phyloP scores from a whole-genome alignment of 2,888 invertebrate genomes.

The Auanema freiburgensis region DNA sequence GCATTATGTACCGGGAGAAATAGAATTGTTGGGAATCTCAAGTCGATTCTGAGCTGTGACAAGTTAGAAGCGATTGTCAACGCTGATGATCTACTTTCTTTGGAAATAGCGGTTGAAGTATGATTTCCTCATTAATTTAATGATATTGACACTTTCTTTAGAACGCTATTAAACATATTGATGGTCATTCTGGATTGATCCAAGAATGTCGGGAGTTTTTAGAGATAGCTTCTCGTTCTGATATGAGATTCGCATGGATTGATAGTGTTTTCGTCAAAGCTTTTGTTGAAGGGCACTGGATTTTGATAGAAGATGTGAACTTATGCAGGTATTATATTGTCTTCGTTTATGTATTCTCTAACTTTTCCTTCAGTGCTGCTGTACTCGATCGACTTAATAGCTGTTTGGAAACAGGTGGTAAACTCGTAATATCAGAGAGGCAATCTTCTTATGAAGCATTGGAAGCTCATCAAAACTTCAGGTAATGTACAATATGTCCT shows the following conservation, averaged over 20 bases:
- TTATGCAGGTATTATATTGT: constrained; percentile 53
- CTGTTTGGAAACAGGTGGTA: constrained; percentile 88
- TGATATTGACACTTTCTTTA: too few species aligned
- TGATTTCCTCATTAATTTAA: not conserved
- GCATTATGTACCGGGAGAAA: constrained; percentile 23
- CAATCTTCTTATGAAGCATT: constrained; percentile 76
- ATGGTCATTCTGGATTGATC: constrained; percentile 6
- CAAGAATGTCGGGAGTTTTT: constrained; percentile 23
- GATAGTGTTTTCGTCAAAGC: constrained; percentile 68
- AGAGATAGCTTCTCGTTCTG: constrained; percentile 24
- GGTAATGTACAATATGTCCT: constrained; percentile 59
- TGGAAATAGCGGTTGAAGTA: constrained; percentile 30
- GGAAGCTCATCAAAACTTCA: constrained; percentile 83
- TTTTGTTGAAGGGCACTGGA: constrained; percentile 66
- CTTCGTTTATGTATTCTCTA: not conserved
- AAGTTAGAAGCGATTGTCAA: constrained; percentile 14
- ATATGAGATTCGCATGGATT: constrained; percentile 68
- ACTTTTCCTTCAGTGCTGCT: constrained; percentile 76
- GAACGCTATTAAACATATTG: too few species aligned
- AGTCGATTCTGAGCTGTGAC: constrained; percentile 3
- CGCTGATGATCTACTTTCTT: constrained; percentile 23
- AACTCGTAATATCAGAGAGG: constrained; percentile 84
- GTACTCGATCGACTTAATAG: constrained; percentile 94
- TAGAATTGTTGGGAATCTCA: constrained; percentile 16
- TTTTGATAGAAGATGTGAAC: constrained; percentile 67